Evolutionary conservation across 1,140 invertebrate genomes (phyloP).

Genomic region (Ceratosolen solmsi): DNA sequence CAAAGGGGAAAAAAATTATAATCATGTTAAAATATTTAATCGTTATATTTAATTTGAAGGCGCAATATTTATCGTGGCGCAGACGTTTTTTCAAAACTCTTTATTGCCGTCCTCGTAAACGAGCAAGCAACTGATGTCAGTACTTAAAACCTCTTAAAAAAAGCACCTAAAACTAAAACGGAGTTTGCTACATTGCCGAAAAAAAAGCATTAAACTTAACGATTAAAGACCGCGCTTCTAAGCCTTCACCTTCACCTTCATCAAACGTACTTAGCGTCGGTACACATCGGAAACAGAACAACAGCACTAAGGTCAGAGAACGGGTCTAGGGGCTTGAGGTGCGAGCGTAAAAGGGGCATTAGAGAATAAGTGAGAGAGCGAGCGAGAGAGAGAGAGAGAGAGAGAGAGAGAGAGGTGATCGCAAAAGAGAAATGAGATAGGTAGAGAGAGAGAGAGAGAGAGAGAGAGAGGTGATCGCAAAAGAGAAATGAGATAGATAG

Average conservation of each 20-base stretch:
- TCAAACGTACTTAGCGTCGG: background rate
- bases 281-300: background rate
- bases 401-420: background rate
- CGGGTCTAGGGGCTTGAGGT: background rate
- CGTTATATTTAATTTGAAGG: background rate
- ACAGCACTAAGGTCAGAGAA: background rate
- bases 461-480: background rate
- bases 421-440: too few relatives aligned
- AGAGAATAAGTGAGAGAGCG: background rate
- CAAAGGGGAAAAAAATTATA: too few relatives aligned
- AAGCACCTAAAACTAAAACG: background rate
- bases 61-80: background rate
- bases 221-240: background rate
- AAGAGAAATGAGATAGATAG: too few relatives aligned
- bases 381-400: background rate
- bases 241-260: conserved; percentile 24
- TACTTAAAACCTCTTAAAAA: background rate
- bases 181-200: background rate
- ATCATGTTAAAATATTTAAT: background rate
- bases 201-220: background rate
- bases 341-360: conserved; percentile 42
- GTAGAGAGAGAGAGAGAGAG: background rate
- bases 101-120: background rate
- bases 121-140: background rate
- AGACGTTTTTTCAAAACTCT: background rate